A percentile compares a stretch with the other conserved stretches of the same genome.
Conservation (phyloP, 64 coral and sea anemone species). For the Catalaphyllia jardinei region DNA sequence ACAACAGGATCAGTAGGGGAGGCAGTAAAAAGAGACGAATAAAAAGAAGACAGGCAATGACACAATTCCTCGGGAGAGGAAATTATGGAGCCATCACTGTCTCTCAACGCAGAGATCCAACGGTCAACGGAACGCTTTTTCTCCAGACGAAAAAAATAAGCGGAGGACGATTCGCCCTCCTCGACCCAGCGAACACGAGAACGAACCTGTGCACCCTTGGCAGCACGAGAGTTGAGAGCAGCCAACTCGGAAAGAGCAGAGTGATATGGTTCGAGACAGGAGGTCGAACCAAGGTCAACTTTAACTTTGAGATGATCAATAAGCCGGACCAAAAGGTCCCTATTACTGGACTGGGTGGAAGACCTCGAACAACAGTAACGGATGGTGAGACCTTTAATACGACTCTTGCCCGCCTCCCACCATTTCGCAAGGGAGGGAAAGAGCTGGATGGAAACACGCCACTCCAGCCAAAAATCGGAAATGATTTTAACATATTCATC, state of each 20-base stretch:
- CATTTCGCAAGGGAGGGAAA: conserved; percentile 34
- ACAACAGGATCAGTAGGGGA: not conserved
- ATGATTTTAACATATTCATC: not conserved
- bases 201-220: not conserved
- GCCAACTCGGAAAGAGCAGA: not conserved
- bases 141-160: not conserved
- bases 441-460: not conserved
- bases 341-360: not conserved
- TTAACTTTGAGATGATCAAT: not conserved
- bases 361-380: not conserved
- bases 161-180: conserved; percentile 20
- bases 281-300: not conserved
- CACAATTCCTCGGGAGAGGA: not conserved
- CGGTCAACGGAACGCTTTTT: not conserved
- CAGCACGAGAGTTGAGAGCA: not conserved
- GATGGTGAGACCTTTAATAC: not conserved
- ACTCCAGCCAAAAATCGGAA: conserved; percentile 2
- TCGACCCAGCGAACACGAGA: conserved; percentile 15
- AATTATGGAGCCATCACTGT: not conserved
- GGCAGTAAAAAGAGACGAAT: conserved; percentile 12
- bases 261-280: not conserved
- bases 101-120: not conserved
- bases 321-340: not conserved
- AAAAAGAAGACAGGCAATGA: not conserved
- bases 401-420: conserved; percentile 39